Base-by-base conservation (phyloP, 2,888 invertebrate genomes). In the Diarsia brunnea region DNA sequence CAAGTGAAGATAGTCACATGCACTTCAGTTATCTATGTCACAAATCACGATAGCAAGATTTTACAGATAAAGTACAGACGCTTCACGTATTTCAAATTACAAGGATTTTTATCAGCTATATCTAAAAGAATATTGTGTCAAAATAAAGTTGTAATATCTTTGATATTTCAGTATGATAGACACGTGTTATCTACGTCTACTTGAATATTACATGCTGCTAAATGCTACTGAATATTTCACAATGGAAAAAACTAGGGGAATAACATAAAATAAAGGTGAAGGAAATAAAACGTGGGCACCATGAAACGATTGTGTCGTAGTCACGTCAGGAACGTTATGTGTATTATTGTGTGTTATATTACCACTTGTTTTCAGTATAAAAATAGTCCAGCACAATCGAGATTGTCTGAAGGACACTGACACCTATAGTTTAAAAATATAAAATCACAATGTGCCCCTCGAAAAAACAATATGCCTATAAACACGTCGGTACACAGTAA, bases 201-300 rank as follows among this genome's bases (percentile, higher is more conserved):
- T 19, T 82, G 71, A 82, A 79, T 82, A 73, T 74, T 74, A 82
- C 72, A 74, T 69, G 58, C 63, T 71, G 27, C 53, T 60, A 66
- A 63, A 73, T 38, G 73, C 71, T 82, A 60, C 76, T 84, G 65
- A 76, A 79, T 79, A 69, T 75, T 75, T 76, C 19, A 85, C 79
- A 70, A 47, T 21, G 38, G 27, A 60, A 67, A 53, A 53, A 58
- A 49, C 53, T 69, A 61, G 47, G 16, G 51, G 47, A 65, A 64
- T 43, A 72, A 63, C 58, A 68, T 74, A 70, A 79, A 81, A 71
- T 73, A 73, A 78, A 78, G 82, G 85, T 72, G 66, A 81, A 74
- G 47, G 74, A 45, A 47, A 81, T 81, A 71, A 76, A 71, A 82
- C 14, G 24, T 60, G 61, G 14, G 51, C 1, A 49, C n/a, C 19